These are phyloP conservation scores for Callopanchax toddi DNA, from an alignment of 2,113 vertebrate genomes.

Conservation along the genomic window DNA sequence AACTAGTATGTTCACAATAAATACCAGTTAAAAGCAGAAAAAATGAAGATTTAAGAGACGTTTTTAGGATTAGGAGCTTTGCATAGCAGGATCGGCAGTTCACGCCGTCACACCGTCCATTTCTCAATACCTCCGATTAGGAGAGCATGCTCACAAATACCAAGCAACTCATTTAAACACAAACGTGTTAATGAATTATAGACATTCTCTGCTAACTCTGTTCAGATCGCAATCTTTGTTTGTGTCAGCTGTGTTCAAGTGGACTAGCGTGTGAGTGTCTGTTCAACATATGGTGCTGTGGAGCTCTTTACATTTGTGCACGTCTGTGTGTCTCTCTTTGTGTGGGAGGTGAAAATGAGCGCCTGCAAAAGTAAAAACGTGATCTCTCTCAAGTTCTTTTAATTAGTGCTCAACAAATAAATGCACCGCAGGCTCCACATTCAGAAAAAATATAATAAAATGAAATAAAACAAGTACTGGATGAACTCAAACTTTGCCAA, in stretches of 20 bases:
- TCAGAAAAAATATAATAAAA: slow-evolving; percentile 10
- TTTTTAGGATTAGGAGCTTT: slow-evolving; percentile 7
- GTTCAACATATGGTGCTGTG: neutral
- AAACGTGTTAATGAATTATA: slow-evolving; percentile 17
- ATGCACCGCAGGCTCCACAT: slow-evolving; percentile 29
- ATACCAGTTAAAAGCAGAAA: neutral
- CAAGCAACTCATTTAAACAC: slow-evolving; percentile 35
- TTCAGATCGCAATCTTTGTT: slow-evolving; percentile 14
- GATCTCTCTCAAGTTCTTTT: slow-evolving; percentile 50
- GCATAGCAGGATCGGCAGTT: slow-evolving; percentile 1
- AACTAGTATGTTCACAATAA: neutral
- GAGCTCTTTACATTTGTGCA: slow-evolving; percentile 1
- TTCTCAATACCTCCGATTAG: slow-evolving; percentile 10
- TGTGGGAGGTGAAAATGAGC: slow-evolving; percentile 52
- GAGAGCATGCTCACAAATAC: slow-evolving; percentile 26
- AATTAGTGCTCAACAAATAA: slow-evolving; percentile 57
- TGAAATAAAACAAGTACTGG: neutral
- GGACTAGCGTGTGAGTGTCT: slow-evolving; percentile 4
- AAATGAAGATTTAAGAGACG: neutral
- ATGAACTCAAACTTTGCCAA: slow-evolving; percentile 11
- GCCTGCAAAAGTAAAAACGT: slow-evolving; percentile 39
- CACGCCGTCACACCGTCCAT: neutral
- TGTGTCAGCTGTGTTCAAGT: neutral
- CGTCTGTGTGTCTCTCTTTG: slow-evolving; percentile 35
- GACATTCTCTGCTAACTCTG: slow-evolving; percentile 8